These are phyloP conservation scores for Epirrita christyi DNA, from an alignment of 2,888 invertebrate species.

Conservation along the genomic window DNA sequence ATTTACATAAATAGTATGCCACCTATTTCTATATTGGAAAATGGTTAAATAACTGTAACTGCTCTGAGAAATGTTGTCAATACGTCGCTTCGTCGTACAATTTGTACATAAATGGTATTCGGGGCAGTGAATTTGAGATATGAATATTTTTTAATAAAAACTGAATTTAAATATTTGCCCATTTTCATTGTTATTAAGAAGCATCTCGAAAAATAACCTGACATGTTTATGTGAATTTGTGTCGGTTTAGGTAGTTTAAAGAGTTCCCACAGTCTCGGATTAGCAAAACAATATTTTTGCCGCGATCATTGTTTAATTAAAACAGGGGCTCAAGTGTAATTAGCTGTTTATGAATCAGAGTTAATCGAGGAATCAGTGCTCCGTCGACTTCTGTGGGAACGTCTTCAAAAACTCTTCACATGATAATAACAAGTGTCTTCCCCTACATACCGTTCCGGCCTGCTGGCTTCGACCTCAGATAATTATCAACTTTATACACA, in stretches of 20 bases:
- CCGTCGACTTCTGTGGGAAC: constrained; percentile 71
- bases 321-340: constrained; percentile 72
- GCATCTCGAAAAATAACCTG: background rate
- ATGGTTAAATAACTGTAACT: constrained; percentile 55
- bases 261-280: constrained; percentile 38
- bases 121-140: constrained; percentile 69
- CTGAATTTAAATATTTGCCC: constrained; percentile 62
- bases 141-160: constrained; percentile 80
- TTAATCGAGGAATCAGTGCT: constrained; percentile 78
- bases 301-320: constrained; percentile 66
- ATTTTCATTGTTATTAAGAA: constrained; percentile 40
- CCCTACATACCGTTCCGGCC: constrained; percentile 79
- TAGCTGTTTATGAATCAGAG: constrained; percentile 79
- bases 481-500: constrained; percentile 78
- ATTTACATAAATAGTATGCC: constrained; percentile 61
- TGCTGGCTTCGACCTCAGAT: constrained; percentile 75
- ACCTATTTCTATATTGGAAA: constrained; percentile 63
- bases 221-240: constrained; percentile 12
- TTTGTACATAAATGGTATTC: constrained; percentile 50
- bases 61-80: constrained; percentile 53
- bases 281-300: constrained; percentile 48
- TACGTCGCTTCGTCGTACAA: constrained; percentile 46
- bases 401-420: constrained; percentile 82
- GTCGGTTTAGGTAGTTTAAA: constrained; percentile 16
- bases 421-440: constrained; percentile 75